These are phyloP conservation scores for Conopomorpha cramerella DNA, from an alignment of 1,140 invertebrate genomes.

Conservation along the genomic window DNA sequence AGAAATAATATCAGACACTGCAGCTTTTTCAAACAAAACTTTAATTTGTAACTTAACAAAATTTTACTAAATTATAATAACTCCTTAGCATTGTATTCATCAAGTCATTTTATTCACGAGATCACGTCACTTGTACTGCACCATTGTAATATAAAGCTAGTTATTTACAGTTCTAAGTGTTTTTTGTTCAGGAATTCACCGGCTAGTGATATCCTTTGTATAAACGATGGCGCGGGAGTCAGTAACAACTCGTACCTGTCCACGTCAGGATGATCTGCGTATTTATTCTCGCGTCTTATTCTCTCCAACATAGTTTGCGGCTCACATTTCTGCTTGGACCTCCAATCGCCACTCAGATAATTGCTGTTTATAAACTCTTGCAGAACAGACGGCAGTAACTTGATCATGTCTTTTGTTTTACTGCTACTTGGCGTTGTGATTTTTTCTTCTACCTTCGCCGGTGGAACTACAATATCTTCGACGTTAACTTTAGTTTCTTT, in stretches of 20 bases:
- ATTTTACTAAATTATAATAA: no score
- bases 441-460: constrained; percentile 15
- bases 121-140: no score
- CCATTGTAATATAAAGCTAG: no score
- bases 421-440: constrained; percentile 22
- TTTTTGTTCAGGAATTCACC: constrained; percentile 65
- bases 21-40: no score
- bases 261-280: constrained; percentile 53
- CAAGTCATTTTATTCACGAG: no score
- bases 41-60: no score
- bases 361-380: constrained; percentile 48
- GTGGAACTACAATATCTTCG: constrained; percentile 36
- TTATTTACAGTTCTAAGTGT: constrained; percentile 31
- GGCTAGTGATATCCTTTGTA: constrained; percentile 72
- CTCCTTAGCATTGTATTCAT: no score
- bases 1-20: no score
- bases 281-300: constrained; percentile 62
- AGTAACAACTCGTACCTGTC: constrained; percentile 66
- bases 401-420: constrained; percentile 35
- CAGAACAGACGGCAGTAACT: constrained; percentile 46
- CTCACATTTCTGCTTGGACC: constrained; percentile 57
- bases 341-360: no score
- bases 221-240: constrained; percentile 71
- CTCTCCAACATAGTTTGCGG: constrained; percentile 65
- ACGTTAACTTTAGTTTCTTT: constrained; percentile 20